These are phyloP conservation scores for Drosophila persimilis DNA, from an alignment of 1,140 invertebrate genomes.

Conservation along the genomic window DNA sequence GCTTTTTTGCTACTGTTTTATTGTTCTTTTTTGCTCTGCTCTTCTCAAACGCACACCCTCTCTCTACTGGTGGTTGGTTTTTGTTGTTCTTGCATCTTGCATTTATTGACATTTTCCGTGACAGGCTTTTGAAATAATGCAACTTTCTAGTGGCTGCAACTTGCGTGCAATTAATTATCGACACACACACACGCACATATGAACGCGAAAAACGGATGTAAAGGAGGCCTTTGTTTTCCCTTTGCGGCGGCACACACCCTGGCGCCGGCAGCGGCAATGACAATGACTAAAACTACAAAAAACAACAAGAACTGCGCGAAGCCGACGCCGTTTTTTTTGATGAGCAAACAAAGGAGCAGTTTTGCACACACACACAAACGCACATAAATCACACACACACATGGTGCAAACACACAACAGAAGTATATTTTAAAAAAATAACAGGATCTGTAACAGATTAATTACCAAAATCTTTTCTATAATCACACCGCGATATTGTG, in stretches of 20 bases:
- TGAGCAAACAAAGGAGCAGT: slow-evolving; percentile 77
- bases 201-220: slow-evolving; percentile 46
- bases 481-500: no score
- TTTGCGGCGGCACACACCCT: slow-evolving; percentile 66
- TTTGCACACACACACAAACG: slow-evolving; percentile 46
- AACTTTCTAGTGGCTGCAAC: slow-evolving; percentile 44
- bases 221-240: slow-evolving; percentile 27
- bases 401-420: slow-evolving; percentile 36
- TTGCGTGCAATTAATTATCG: slow-evolving; percentile 70
- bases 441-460: no score
- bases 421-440: neutral
- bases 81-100: slow-evolving; percentile 55
- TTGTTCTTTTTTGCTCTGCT: slow-evolving; percentile 30
- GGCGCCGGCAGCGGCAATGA: slow-evolving; percentile 64
- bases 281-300: slow-evolving; percentile 43
- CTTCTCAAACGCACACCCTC: slow-evolving; percentile 27
- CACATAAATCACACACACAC: slow-evolving; percentile 26
- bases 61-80: slow-evolving; percentile 70
- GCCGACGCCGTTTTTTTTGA: slow-evolving; percentile 61
- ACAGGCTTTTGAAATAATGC: slow-evolving; percentile 29
- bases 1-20: slow-evolving; percentile 55
- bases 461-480: no score
- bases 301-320: slow-evolving; percentile 55
- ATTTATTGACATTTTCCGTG: slow-evolving; percentile 75
- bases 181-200: neutral